Conservation (phyloP, 2,888 invertebrate genomes). For the Odontocerum albicorne region DNA sequence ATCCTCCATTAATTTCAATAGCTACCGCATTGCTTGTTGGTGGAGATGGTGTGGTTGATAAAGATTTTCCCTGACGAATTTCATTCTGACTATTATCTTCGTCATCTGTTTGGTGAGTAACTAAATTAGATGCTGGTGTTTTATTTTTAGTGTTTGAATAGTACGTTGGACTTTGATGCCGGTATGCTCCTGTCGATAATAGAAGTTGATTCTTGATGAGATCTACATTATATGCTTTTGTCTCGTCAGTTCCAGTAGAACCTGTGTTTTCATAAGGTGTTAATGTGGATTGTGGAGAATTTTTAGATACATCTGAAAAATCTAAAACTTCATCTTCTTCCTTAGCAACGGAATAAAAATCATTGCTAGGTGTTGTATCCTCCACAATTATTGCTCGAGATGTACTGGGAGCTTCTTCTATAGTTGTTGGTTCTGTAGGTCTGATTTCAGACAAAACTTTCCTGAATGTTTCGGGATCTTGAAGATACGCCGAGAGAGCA, state of each 20-base stretch:
- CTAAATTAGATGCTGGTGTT: slow-evolving; percentile 37
- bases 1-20: slow-evolving; percentile 53
- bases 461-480: slow-evolving; percentile 80
- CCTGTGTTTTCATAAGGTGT: slow-evolving; percentile 38
- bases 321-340: slow-evolving; percentile 77
- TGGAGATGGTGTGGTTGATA: slow-evolving; percentile 47
- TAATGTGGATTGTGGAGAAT: slow-evolving; percentile 37
- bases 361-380: slow-evolving; percentile 45
- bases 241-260: slow-evolving; percentile 39
- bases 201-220: slow-evolving; percentile 37
- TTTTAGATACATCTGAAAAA: slow-evolving; percentile 69
- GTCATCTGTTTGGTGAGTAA: slow-evolving; percentile 34
- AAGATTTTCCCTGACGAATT: slow-evolving; percentile 38
- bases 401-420: slow-evolving; percentile 48
- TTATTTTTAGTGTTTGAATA: slow-evolving; percentile 28
- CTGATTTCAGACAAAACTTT: slow-evolving; percentile 74
- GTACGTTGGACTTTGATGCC: slow-evolving; percentile 19
- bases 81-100: slow-evolving; percentile 26
- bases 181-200: slow-evolving; percentile 27
- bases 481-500: slow-evolving; percentile 78
- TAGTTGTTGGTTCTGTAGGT: slow-evolving; percentile 72
- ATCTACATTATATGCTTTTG: slow-evolving; percentile 34
- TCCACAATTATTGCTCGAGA: background rate
- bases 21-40: slow-evolving; percentile 45
- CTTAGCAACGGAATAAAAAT: slow-evolving; percentile 60